These are phyloP conservation scores for human DNA, from an alignment of 2,113 vertebrate species.

Conservation along the genomic window DNA sequence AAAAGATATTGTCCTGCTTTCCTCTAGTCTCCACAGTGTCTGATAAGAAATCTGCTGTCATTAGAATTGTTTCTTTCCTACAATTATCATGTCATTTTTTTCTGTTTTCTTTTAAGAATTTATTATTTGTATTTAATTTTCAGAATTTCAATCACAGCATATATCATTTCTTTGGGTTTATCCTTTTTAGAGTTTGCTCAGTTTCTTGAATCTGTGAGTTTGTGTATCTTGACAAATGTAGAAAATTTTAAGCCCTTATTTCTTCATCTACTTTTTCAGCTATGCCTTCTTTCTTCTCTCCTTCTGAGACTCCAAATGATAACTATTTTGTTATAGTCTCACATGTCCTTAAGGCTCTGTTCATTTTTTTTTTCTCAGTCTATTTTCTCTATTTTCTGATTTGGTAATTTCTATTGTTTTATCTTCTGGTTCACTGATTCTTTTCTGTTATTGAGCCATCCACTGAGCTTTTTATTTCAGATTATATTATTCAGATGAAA, in stretches of 20 bases:
- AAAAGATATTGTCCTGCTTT: background rate
- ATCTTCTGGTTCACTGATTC: background rate
- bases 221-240: background rate
- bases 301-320: background rate
- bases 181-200: no score
- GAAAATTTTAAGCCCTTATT: background rate
- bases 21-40: background rate
- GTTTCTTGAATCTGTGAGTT: background rate
- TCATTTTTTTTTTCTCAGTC: background rate
- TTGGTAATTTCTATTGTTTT: background rate
- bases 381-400: background rate
- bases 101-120: background rate
- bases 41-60: background rate
- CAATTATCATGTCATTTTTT: background rate
- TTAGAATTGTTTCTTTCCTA: background rate
- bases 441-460: background rate
- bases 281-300: background rate
- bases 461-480: background rate
- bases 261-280: background rate
- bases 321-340: background rate
- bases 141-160: background rate
- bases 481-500: background rate
- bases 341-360: background rate
- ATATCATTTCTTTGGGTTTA: background rate
- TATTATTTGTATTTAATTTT: background rate